Evolutionary conservation across 2,888 invertebrate species (phyloP).

Genomic region (Drosophila sordidula): DNA sequence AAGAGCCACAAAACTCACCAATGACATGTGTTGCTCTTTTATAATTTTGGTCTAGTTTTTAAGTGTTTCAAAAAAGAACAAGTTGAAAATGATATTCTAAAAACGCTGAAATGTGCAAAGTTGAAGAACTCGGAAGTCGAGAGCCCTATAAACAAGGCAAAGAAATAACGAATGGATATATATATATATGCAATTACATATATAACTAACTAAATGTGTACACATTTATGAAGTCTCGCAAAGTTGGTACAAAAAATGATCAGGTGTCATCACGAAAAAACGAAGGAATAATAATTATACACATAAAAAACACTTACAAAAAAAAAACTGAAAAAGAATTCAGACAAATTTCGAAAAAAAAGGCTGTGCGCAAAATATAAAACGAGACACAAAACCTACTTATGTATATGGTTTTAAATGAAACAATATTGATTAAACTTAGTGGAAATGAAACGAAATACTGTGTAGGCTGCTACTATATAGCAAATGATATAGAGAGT

Average conservation of each 20-base stretch:
- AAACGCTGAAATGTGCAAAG: constrained; percentile 27
- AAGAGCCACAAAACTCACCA: constrained; percentile 16
- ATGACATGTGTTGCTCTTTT: constrained; percentile 15
- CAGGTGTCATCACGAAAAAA: constrained; percentile 62
- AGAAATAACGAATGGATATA: constrained; percentile 12
- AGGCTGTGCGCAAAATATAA: constrained; percentile 72
- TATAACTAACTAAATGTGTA: constrained; percentile 16
- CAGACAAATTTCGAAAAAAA: constrained; percentile 58
- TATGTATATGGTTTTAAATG: constrained; percentile 21
- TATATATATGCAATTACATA: constrained; percentile 6
- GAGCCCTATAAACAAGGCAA: constrained; percentile 1
- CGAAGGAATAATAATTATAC: constrained; percentile 27
- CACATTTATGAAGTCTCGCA: constrained; percentile 27
- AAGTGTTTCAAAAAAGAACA: constrained; percentile 31
- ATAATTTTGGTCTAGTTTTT: constrained; percentile 30
- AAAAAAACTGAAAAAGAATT: constrained; percentile 18
- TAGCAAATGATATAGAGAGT: constrained; percentile 5
- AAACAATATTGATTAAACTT: constrained; percentile 22
- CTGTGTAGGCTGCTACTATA: not conserved
- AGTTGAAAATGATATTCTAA: constrained; percentile 41
- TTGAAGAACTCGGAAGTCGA: constrained; percentile 5
- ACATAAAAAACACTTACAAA: constrained; percentile 25
- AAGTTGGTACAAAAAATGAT: constrained; percentile 75
- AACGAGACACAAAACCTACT: constrained; percentile 32
- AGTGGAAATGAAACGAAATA: constrained; percentile 25